Base-by-base conservation (phyloP, 2,888 invertebrate genomes). In the Palloptera scutellata region DNA sequence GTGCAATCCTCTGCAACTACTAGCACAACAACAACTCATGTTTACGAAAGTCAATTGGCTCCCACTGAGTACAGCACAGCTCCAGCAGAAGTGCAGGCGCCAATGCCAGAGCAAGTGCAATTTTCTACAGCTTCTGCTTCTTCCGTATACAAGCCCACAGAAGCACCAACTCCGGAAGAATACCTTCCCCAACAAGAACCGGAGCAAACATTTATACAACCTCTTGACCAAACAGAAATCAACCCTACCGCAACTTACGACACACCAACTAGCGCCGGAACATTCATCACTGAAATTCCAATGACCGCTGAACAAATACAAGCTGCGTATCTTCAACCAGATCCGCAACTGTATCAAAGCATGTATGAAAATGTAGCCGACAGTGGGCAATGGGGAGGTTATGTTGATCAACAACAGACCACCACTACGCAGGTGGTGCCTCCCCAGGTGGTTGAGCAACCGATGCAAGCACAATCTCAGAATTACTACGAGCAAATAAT, bases 401-500 rank as follows among this genome's bases (percentile, higher is more conserved):
- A 67, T 12, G 17, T 66, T 6, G 55, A 71, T 65, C 11, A 71
- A 1, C 43, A 70, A 12, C 55, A 61, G 1, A 53, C 66, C 15
- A 59, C 54, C 0, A 67, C 72, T 64, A 20, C 70, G 17, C 69
- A 67, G 59, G 48, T n/a, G 42, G 30, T 53, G n/a, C 5, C 12
- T n/a, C n/a, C n/a, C 2, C 67, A 63, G 42, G 20, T 59, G 11
- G 64, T 11, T 11, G 43, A 54, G n/a, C 40, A 62, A 41, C 63
- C 62, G 61, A 71, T 69, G 48, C 52, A 74, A 1, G 64, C 72
- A 6, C 74, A 68, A 45, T 69, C 75, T 12, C 73, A 78, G 48
- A 79, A 77, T 57, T 83, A 82, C 58, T 83, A 83, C 61, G 83
- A 84, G 57, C 84, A 84, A 70, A 78, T 83, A 1, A 71, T 81